Base-by-base conservation (phyloP, 2,797 vertebrate genomes). In the Eupleurogrammus muticus region DNA sequence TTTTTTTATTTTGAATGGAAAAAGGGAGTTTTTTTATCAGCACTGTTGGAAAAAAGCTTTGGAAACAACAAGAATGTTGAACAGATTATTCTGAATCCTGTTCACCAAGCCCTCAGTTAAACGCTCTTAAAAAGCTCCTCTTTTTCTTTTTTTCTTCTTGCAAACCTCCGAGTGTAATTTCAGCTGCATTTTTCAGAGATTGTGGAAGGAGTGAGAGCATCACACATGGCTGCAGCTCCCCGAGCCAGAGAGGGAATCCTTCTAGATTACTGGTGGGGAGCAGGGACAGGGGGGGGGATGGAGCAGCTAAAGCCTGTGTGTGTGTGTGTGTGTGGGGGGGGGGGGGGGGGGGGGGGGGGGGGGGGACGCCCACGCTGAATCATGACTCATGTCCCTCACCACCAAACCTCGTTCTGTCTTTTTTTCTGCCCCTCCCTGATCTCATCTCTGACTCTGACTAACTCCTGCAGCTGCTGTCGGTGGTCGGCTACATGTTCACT, bases 401-500 rank as follows among this genome's bases (percentile, higher is more conserved):
- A 2, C 60, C 53, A 24, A 12, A 8, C 51, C 60, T 32, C 47
- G 77, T 17, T 46, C 59, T 48, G 49, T 40, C 56, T 68, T 58
- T 28, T 28, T 76, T 46, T 63, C 47, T 57, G 75, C 84, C 89
- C 83, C 88, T 82, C 87, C 89, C 83, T 85, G 21, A 66, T 67
- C 19, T 48, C 38, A 70, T 69, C 62, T 62, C 52, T n/a, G 54
- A 35, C 54, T 48, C 55, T 13, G 48, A 61, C 21, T 20, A 53
- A 36, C 55, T 57, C 42, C 55, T 1, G n/a, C 67, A 82, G 77
- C 79, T 72, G 74, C 60, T 38, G 32, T 69, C 38, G 7, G 24
- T 62, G 28, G 49, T 57, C 28, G 3, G 28, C 3, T 28, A 28
- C 6, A 28, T 42, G 35, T 57, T 73, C 53, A 38, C 50, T 67